Base-by-base conservation (phyloP, 2,888 invertebrate genomes). In the Glaucopsyche alexis region DNA sequence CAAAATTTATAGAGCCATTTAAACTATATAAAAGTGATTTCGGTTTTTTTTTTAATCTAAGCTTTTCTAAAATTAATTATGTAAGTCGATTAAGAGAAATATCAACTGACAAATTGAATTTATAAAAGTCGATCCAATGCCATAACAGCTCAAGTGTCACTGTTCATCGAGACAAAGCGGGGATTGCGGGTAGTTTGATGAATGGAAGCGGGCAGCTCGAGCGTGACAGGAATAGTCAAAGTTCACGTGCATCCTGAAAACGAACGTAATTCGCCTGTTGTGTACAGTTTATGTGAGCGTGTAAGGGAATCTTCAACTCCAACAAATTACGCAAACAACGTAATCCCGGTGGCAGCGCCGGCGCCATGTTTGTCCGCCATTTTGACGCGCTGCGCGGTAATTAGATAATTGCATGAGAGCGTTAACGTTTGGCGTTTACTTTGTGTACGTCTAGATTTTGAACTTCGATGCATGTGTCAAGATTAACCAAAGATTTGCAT, bases 401-500 rank as follows among this genome's bases (percentile, higher is more conserved):
- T 89, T 88, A 87, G 85, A 86, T 88, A 87, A 88, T 88, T 88
- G 87, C 84, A 85, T 84, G 83, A 83, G 82, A 83, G 40, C 82
- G 79, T 79, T 78, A 78, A 80, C 81, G 82, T 82, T 82, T 82
- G 82, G 81, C 82, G 81, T 80, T 80, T 74, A 78, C 77, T 75
- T 77, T 76, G 83, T 83, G 82, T 81, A 79, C 29, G 29, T 29
- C 81, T 76, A 76, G 79, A 71, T 70, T 74, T 55, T 52, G 49
- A 65, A 71, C 72, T 71, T 65, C 45, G 72, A 70, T 71, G 40
- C 73, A 67, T 74, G 72, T 16, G 19, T 19, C 16, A 19, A 55
- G 19, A 55, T 11, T 55, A 1, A 52, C 42, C 47, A 11, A 29
- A 29, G 47, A 47, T 47, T 47, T 11, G 47, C 55, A 55, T 29